Evolutionary conservation across 2,888 invertebrate genomes (phyloP).

Genomic region (Liposcelis brunnea): DNA sequence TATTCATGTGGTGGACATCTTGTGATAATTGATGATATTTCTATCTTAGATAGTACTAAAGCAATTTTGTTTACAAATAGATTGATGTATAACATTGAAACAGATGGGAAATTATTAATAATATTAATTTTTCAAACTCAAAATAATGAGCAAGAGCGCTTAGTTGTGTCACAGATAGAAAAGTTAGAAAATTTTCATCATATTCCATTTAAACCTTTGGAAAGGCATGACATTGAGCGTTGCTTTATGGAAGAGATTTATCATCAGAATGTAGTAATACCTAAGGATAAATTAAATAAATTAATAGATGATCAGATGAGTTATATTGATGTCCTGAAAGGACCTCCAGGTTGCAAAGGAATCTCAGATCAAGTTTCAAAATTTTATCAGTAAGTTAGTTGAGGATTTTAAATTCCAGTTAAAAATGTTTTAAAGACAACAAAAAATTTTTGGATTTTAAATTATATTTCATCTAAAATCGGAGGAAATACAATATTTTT

Average conservation of each 20-base stretch:
- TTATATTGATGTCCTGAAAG: neutral
- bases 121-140: neutral
- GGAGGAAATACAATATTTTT: too few relatives aligned
- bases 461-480: too few relatives aligned
- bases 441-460: too few relatives aligned
- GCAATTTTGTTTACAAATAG: neutral
- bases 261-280: neutral
- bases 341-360: slow-evolving; percentile 6
- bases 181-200: neutral
- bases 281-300: neutral
- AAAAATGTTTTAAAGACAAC: too few relatives aligned
- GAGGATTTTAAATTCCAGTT: too few relatives aligned
- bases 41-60: neutral
- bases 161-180: neutral
- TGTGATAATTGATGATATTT: slow-evolving; percentile 1
- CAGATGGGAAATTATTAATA: neutral
- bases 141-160: neutral
- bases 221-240: neutral
- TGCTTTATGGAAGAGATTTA: neutral
- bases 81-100: neutral
- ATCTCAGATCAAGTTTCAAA: neutral
- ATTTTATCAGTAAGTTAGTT: too few relatives aligned
- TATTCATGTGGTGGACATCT: neutral
- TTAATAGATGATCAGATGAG: neutral
- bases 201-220: neutral